phyloP scores from a whole-genome alignment of 2,888 invertebrate genomes.

The Eugnorisma glareosa region DNA sequence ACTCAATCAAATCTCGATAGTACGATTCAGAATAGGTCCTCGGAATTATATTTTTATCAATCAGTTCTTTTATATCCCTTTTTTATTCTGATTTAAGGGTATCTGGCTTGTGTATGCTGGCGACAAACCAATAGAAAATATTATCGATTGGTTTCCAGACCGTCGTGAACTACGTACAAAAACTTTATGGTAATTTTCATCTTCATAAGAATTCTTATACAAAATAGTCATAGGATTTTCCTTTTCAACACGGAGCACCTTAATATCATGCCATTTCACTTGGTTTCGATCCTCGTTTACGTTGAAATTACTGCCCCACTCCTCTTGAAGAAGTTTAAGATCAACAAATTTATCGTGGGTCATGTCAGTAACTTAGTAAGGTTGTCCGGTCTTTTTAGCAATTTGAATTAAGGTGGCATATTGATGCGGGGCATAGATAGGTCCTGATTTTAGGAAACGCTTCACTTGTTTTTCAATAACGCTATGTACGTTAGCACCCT shows the following conservation, averaged over 20 bases:
- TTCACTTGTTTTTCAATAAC: conserved; percentile 48
- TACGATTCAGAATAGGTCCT: conserved; percentile 36
- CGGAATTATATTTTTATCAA: conserved; percentile 51
- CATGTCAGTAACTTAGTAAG: conserved; percentile 52
- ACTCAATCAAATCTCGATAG: conserved; percentile 23
- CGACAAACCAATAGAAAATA: conserved; percentile 36
- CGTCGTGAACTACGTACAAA: conserved; percentile 23
- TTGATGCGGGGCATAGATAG: conserved; percentile 51
- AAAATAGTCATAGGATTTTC: conserved; percentile 29
- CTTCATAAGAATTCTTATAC: conserved; percentile 38
- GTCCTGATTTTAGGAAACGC: conserved; percentile 33
- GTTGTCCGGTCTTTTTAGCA: conserved; percentile 61
- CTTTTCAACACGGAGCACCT: no score
- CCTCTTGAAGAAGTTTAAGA: conserved; percentile 50
- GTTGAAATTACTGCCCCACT: conserved; percentile 56
- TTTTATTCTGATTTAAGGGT: conserved; percentile 31
- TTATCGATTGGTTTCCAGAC: conserved; percentile 19
- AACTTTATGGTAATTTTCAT: conserved; percentile 30
- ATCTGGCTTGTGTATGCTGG: conserved; percentile 28
- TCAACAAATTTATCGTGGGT: conserved; percentile 41
- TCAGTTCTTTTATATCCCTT: conserved; percentile 40
- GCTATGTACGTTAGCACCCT: conserved; percentile 40
- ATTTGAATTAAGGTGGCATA: conserved; percentile 55
- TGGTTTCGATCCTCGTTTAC: conserved; percentile 33
- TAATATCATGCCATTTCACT: no score